Evolutionary conservation across 1,140 invertebrate species (phyloP).

Genomic region (Drosophila ananassae): DNA sequence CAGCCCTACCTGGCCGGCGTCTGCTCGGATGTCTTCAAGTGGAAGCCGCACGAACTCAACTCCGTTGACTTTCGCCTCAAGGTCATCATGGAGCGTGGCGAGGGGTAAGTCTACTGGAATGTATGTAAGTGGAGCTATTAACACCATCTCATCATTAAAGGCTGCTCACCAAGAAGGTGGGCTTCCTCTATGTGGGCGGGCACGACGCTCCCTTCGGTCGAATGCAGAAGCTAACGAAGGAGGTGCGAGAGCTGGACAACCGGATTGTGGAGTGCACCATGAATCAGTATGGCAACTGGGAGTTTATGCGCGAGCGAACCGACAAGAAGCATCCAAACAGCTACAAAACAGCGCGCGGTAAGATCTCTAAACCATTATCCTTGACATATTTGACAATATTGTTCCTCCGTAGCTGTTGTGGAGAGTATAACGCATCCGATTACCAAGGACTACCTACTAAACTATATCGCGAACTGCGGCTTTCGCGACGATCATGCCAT

Average conservation of each 20-base stretch:
- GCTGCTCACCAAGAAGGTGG: constrained; percentile 86
- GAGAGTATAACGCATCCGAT: constrained; percentile 91
- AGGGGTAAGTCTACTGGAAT: constrained; percentile 85
- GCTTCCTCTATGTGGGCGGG: constrained; percentile 92
- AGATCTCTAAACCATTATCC: constrained; percentile 45
- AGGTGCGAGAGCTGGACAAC: constrained; percentile 91
- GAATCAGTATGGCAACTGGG: constrained; percentile 90
- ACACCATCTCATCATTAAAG: constrained; percentile 56
- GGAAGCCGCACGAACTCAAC: constrained; percentile 97
- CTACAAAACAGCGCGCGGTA: constrained; percentile 91
- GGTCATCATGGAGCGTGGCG: constrained; percentile 89
- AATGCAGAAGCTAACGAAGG: constrained; percentile 91
- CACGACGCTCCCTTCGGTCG: constrained; percentile 87
- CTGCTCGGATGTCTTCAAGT: constrained; percentile 95
- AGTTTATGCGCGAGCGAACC: constrained; percentile 97
- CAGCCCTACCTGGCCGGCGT: constrained; percentile 93
- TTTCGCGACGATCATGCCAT: constrained; percentile 87
- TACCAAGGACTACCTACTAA: constrained; percentile 91
- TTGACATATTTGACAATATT: background rate
- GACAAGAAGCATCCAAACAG: constrained; percentile 99
- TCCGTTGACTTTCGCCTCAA: constrained; percentile 98
- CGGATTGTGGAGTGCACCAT: constrained; percentile 98
- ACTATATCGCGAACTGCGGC: constrained; percentile 88
- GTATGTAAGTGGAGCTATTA: background rate
- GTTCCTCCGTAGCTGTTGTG: constrained; percentile 87